Conservation (phyloP, 2,113 vertebrate species). For the Pyxicephalus adspersus region DNA sequence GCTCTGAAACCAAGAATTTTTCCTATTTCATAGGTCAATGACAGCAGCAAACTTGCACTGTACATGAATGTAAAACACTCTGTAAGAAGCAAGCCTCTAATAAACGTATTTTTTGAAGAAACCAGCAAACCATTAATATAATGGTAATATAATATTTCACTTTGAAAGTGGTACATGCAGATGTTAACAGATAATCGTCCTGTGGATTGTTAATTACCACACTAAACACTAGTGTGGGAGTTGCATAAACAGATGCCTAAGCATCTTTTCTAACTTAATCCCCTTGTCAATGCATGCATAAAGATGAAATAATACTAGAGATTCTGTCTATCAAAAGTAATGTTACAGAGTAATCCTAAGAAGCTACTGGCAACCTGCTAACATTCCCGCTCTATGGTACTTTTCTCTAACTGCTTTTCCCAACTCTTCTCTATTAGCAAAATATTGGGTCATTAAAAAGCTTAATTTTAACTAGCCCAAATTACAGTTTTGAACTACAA, state of each 20-base stretch:
- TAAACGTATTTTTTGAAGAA: background rate
- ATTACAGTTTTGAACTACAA: too few relatives aligned
- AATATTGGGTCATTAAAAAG: too few relatives aligned
- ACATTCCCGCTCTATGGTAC: constrained; percentile 1
- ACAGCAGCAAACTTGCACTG: background rate
- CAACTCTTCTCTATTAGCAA: background rate
- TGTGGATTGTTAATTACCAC: constrained; percentile 25
- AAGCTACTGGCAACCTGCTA: constrained; percentile 9
- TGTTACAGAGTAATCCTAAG: constrained; percentile 33
- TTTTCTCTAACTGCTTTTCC: background rate
- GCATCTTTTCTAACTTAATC: constrained; percentile 17
- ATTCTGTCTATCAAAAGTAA: constrained; percentile 7
- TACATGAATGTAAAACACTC: constrained; percentile 29
- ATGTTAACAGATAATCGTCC: constrained; percentile 22
- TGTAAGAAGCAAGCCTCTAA: constrained; percentile 19
- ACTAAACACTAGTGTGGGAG: background rate
- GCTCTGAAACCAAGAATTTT: background rate
- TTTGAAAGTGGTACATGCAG: constrained; percentile 23
- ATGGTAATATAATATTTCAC: background rate
- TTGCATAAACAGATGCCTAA: constrained; percentile 37
- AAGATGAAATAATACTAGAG: constrained; percentile 3
- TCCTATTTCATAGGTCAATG: constrained; percentile 24
- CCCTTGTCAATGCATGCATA: constrained; percentile 50
- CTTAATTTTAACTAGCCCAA: too few relatives aligned
- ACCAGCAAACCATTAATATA: constrained; percentile 4